Base-by-base conservation (phyloP, 1,140 invertebrate genomes). In the Patella vulgata region DNA sequence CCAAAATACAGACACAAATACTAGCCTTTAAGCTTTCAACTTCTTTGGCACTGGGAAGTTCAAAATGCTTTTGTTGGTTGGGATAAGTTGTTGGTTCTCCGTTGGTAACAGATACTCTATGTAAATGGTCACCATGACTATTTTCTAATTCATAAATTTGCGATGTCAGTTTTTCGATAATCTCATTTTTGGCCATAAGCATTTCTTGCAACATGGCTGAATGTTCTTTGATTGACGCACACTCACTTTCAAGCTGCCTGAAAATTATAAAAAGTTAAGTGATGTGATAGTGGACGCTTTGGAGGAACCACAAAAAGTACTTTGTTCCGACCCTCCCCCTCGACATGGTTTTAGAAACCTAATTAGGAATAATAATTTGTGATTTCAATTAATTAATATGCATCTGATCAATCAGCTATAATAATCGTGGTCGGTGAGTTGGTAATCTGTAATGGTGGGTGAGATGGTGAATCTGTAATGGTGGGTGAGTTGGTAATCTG, bases 111-210 rank as follows among this genome's bases (percentile, higher is more conserved):
- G n/a, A n/a, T n/a, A n/a, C n/a, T n/a, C n/a, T n/a, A n/a, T n/a
- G n/a, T n/a, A n/a, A n/a, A n/a, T n/a, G n/a, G n/a, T n/a, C n/a
- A n/a, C n/a, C n/a, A n/a, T n/a, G n/a, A n/a, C 65, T 70, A 21
- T 64, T 75, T 54, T 80, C 77, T 8, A 78, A 57, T 44, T 81
- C 78, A 64, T 73, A 74, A 12, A 84, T 64, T 59, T 84, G 71
- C 71, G 84, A 78, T 27, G 82, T 82, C 50, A 85, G 63, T 14
- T 70, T 66, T 12, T 82, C 71, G 21, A 86, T 73, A 23, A 76
- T 73, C 40, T 84, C 73, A 65, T 85, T 84, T 68, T 85, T 85
- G 28, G 78, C 81, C 47, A 63, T 62, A 17, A 86, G 60, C 66
- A 81, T 81, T 33, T 85, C 81, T 56, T 83, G 64, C 57, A 76